Conservation (phyloP, 1,140 invertebrate genomes). For the Cotesia glomerata region DNA sequence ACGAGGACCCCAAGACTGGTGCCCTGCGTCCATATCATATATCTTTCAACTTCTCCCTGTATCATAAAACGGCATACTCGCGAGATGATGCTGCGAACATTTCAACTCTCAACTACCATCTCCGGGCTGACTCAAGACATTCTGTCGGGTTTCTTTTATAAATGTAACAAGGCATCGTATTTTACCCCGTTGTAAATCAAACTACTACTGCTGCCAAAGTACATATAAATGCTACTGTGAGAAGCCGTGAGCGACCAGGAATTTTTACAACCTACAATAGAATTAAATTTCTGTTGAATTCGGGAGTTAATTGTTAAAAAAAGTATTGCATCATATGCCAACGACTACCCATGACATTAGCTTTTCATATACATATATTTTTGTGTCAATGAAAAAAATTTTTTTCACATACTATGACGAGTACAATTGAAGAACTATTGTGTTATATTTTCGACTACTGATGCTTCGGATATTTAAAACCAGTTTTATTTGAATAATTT, state of each 20-base stretch:
- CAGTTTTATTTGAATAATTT: no score
- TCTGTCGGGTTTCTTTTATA: conserved; percentile 1
- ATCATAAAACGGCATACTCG: conserved; percentile 26
- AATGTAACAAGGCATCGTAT: background rate
- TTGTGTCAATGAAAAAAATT: no score
- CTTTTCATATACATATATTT: no score
- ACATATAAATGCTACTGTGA: background rate
- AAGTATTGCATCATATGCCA: background rate
- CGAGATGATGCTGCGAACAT: conserved; percentile 8
- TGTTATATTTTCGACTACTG: no score
- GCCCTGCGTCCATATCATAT: conserved; percentile 32
- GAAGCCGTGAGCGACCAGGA: background rate
- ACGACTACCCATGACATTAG: no score
- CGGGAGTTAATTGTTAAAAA: background rate
- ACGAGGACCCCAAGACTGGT: conserved; percentile 36
- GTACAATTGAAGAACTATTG: no score
- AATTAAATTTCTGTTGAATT: background rate
- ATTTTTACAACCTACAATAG: background rate
- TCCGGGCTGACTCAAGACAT: conserved; percentile 1
- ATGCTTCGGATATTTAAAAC: no score
- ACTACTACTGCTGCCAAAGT: background rate
- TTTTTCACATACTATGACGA: no score
- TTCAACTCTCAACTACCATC: background rate
- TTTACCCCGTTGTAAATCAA: conserved; percentile 15
- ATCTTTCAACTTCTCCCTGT: conserved; percentile 22